Percentiles rank a stretch among this genome's conserved stretches.
Evolutionary conservation across 2,888 invertebrate genomes (phyloP).

Genomic region (Agrotis exclamationis): DNA sequence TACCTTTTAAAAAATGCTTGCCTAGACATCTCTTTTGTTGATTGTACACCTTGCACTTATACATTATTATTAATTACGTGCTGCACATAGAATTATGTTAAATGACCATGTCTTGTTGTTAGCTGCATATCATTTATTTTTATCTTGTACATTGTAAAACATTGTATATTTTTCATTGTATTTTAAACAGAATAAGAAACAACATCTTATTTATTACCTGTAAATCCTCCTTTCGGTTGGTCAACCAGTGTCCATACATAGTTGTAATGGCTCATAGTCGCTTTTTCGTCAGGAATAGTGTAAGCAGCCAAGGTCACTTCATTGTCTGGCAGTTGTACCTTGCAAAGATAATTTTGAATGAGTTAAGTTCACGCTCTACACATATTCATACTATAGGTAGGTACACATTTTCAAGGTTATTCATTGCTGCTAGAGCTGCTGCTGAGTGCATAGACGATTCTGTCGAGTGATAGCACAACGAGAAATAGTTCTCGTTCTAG

Average conservation of each 20-base stretch:
- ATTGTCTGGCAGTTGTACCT: slow-evolving; percentile 94
- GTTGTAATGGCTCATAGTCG: slow-evolving; percentile 94
- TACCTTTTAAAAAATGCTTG: too few species aligned
- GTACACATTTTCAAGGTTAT: too few species aligned
- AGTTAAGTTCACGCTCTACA: background rate
- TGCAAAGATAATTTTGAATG: slow-evolving; percentile 5
- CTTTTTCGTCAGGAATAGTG: slow-evolving; percentile 94
- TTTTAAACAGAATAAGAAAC: background rate
- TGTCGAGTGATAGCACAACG: too few species aligned
- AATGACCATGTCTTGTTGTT: too few species aligned
- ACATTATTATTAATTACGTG: too few species aligned
- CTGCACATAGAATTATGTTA: too few species aligned
- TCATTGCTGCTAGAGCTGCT: too few species aligned
- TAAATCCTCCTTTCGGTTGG: slow-evolving; percentile 95
- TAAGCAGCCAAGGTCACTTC: slow-evolving; percentile 96
- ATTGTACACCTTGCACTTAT: too few species aligned
- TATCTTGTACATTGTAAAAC: background rate
- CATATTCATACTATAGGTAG: too few species aligned
- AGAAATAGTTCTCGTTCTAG: too few species aligned
- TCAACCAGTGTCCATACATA: slow-evolving; percentile 97
- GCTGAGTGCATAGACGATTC: too few species aligned
- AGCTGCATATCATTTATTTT: background rate
- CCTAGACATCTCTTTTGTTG: too few species aligned
- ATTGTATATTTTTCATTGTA: background rate
- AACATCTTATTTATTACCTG: slow-evolving; percentile 76